A percentile compares a stretch with the other conserved stretches of the same genome.
Evolutionary conservation across 2,797 vertebrate species (phyloP).

Genomic region (Orestias chungarensis): DNA sequence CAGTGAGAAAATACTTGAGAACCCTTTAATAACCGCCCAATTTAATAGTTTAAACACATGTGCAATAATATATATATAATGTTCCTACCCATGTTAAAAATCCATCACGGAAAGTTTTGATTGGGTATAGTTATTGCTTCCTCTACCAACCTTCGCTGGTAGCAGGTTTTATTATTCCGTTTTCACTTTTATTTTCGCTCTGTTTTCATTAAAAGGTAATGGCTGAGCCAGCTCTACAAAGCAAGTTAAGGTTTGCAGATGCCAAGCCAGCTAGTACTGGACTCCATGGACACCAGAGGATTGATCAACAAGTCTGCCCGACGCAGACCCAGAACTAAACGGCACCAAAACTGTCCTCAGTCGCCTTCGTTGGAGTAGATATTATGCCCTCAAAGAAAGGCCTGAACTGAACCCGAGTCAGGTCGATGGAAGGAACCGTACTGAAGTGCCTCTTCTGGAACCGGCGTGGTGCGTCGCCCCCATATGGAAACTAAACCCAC

Average conservation of each 20-base stretch:
- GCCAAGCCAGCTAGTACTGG: background rate
- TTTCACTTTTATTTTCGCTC: background rate
- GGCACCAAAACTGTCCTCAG: conserved; percentile 6
- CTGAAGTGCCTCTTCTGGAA: conserved; percentile 78
- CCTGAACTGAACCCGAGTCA: conserved; percentile 42
- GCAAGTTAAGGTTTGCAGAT: conserved; percentile 10
- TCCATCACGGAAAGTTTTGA: no score
- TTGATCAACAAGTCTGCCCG: conserved; percentile 17
- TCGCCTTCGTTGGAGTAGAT: conserved; percentile 25
- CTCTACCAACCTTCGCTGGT: no score
- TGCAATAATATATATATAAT: no score
- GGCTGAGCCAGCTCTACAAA: conserved; percentile 23
- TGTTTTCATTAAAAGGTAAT: conserved; percentile 55
- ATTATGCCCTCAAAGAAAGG: conserved; percentile 17
- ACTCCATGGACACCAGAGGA: conserved; percentile 2
- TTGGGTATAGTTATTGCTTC: no score
- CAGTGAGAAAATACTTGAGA: no score
- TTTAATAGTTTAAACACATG: background rate
- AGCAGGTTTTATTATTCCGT: background rate
- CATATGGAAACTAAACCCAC: conserved; percentile 33
- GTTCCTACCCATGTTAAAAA: no score
- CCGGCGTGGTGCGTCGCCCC: conserved; percentile 36
- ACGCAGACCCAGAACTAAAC: background rate
- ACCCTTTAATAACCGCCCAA: background rate
- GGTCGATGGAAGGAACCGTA: conserved; percentile 47